Evolutionary conservation across 2,113 vertebrate genomes (phyloP).

Genomic region (Corvus moneduloides): DNA sequence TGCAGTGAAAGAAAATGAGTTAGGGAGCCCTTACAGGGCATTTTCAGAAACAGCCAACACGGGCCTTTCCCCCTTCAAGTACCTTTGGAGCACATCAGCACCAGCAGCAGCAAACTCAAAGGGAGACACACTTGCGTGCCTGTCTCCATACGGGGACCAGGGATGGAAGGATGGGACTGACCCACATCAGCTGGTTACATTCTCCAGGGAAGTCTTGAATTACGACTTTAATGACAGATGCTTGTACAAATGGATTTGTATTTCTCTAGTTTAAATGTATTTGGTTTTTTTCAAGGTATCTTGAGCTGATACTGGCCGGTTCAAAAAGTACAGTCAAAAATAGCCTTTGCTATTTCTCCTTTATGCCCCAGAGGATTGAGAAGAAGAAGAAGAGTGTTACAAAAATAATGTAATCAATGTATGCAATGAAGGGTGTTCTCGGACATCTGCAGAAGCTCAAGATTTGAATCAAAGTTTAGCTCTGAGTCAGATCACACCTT

Average conservation of each 20-base stretch:
- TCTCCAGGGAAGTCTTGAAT: not conserved
- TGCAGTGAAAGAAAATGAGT: not conserved
- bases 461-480: not conserved
- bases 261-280: not conserved
- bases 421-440: not conserved
- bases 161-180: not conserved
- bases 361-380: not conserved
- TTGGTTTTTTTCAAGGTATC: not conserved
- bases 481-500: constrained; percentile 36
- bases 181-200: not conserved
- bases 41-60: not conserved
- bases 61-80: not conserved
- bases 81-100: not conserved
- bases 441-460: not conserved
- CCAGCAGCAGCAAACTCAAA: not conserved
- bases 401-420: not conserved
- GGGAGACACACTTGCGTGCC: not conserved
- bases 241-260: not conserved
- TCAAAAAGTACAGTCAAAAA: not conserved
- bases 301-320: not conserved
- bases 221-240: not conserved
- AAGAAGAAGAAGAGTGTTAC: not conserved
- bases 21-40: not conserved
- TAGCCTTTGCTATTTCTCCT: not conserved
- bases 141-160: rapidly evolving